These are phyloP conservation scores for Diprion similis DNA, from an alignment of 1,140 invertebrate species.

Conservation along the genomic window DNA sequence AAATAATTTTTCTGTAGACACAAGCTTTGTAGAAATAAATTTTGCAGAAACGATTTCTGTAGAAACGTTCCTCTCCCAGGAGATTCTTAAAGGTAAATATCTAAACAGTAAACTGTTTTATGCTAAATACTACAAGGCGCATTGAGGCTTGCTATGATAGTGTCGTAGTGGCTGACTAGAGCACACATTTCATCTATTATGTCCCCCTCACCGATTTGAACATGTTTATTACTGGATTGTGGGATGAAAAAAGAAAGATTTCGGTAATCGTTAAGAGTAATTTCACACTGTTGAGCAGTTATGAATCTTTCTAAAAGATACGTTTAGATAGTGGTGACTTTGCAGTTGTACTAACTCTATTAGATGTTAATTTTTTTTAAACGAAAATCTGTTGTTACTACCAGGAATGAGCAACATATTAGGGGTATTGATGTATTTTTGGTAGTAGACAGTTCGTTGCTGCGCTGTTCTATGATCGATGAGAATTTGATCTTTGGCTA, in stretches of 20 bases:
- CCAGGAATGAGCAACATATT: not conserved
- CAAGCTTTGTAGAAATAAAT: too few relatives aligned
- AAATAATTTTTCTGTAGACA: too few relatives aligned
- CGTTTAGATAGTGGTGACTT: not conserved
- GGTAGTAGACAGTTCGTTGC: conserved; percentile 18
- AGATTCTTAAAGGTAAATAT: too few relatives aligned
- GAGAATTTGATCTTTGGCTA: conserved; percentile 35
- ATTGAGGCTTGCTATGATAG: conserved; percentile 27
- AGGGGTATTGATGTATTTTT: not conserved
- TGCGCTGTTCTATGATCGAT: not conserved
- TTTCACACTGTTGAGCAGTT: not conserved
- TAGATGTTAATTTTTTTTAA: not conserved
- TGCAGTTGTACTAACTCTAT: not conserved
- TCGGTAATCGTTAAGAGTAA: not conserved
- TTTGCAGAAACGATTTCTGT: too few relatives aligned
- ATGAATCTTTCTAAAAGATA: not conserved
- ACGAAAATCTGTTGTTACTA: not conserved
- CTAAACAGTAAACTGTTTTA: conserved; percentile 12
- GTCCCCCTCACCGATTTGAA: conserved; percentile 28
- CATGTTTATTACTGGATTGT: conserved; percentile 18
- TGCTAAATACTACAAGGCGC: conserved; percentile 27
- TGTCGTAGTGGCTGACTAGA: conserved; percentile 52
- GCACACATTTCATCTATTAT: conserved; percentile 46
- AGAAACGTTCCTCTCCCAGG: too few relatives aligned
- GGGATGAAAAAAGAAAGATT: conserved; percentile 25